These are phyloP conservation scores for Drosophila neutralis DNA, from an alignment of 2,888 invertebrate genomes.

Conservation along the genomic window DNA sequence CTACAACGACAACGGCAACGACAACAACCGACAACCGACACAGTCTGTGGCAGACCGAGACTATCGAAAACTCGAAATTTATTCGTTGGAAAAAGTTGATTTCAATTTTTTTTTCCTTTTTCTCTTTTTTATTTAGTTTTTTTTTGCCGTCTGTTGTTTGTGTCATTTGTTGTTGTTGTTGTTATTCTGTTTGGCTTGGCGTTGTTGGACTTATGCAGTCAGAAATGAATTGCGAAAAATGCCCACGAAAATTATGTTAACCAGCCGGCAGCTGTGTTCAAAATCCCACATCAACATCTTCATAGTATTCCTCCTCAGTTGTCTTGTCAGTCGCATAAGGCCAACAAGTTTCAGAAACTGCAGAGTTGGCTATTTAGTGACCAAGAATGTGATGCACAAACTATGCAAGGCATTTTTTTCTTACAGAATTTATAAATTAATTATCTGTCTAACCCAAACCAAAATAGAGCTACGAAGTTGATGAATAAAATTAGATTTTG, in stretches of 20 bases:
- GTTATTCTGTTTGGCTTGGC: slow-evolving; percentile 36
- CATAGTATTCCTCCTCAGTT: slow-evolving; percentile 8
- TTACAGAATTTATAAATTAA: neutral
- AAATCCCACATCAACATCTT: slow-evolving; percentile 41
- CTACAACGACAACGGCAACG: slow-evolving; percentile 33
- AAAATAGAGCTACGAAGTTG: neutral
- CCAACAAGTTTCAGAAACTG: slow-evolving; percentile 3
- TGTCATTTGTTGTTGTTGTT: slow-evolving; percentile 23
- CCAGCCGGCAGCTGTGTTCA: slow-evolving; percentile 75
- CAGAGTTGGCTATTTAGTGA: neutral
- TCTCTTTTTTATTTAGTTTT: slow-evolving; percentile 34
- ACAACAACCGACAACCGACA: slow-evolving; percentile 47
- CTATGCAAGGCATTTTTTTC: neutral
- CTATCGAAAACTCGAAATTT: slow-evolving; percentile 81
- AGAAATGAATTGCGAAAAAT: slow-evolving; percentile 68
- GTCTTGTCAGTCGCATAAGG: slow-evolving; percentile 2
- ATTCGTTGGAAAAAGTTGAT: slow-evolving; percentile 80
- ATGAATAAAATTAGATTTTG: neutral
- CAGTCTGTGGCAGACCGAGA: slow-evolving; percentile 80
- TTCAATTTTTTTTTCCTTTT: slow-evolving; percentile 49
- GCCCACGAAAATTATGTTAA: slow-evolving; percentile 81
- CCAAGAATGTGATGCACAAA: neutral
- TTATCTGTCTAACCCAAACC: neutral
- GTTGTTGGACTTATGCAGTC: slow-evolving; percentile 56
- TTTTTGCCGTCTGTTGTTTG: slow-evolving; percentile 16